Evolutionary conservation across 2,113 vertebrate genomes (phyloP).

Genomic region (Thamnophis sirtalis): DNA sequence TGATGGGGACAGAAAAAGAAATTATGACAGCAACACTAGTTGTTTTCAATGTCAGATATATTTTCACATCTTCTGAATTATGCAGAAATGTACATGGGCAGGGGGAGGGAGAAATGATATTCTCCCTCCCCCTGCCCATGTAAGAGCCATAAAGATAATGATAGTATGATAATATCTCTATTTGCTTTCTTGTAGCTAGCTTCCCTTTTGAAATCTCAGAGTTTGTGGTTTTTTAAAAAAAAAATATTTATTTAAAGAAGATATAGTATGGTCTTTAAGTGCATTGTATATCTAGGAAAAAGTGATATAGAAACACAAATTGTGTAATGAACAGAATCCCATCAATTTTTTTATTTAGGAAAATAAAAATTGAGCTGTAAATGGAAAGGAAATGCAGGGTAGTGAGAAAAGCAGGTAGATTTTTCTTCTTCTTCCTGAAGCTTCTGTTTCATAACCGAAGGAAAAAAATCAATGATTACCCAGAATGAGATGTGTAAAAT

Average conservation of each 20-base stretch:
- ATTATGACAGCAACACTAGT: neutral
- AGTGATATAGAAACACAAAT: neutral
- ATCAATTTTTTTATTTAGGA: constrained; percentile 20
- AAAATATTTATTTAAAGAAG: neutral
- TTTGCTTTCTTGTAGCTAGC: constrained; percentile 20
- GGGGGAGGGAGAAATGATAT: too few species aligned
- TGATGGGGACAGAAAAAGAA: neutral
- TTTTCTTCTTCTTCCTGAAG: neutral
- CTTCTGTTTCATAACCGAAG: constrained; percentile 26
- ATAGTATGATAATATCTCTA: neutral
- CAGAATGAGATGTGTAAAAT: neutral
- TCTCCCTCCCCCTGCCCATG: neutral
- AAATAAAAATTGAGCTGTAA: constrained; percentile 21
- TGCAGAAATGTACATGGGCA: too few species aligned
- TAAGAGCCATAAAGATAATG: constrained; percentile 3
- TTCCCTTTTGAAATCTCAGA: neutral
- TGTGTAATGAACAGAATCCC: constrained; percentile 16
- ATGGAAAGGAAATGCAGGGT: constrained; percentile 17
- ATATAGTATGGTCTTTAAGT: constrained; percentile 16
- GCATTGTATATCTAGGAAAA: neutral
- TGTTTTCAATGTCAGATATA: neutral
- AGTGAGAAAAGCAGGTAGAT: constrained; percentile 7
- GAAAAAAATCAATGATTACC: neutral
- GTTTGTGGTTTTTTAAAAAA: neutral
- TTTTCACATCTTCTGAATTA: constrained; percentile 15